Base-by-base conservation (phyloP, 2,113 vertebrate genomes). In the Zosterops japonicus region DNA sequence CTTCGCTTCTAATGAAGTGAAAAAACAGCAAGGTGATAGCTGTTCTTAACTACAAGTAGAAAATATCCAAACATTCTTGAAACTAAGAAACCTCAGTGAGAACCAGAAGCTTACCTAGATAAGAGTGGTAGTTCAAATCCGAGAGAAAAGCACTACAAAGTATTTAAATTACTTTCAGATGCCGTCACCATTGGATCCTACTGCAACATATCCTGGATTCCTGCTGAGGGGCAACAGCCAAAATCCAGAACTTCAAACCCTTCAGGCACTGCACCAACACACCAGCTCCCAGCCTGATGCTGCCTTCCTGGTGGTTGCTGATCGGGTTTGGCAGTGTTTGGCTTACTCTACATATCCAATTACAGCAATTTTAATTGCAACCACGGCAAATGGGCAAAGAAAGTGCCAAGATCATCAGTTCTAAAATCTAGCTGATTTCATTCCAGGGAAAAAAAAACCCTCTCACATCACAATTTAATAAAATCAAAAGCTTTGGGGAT, bases 61-160 rank as follows among this genome's bases (percentile, higher is more conserved):
- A 59, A 42, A 9, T 1, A 6, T 4, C 11, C 22, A 15, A 22
- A 4, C 4, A 0, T 3, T 36, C 20, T 2, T 31, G 4, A 6
- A 52, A 39, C 10, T 0, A 3, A 18, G 9, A 20, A 11, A 16
- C 5, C 36, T 24, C 24, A 3, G 5, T 3, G 47, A 63, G 14
- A 27, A 5, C 14, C 17, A 31, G 53, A 9, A 14, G 4, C 33
- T 19, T 15, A n/a, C 16, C 16, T 13, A 9, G 20, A 1, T 7
- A 6, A 15, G 47, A 41, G 3, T 1, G 14, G 6, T 2, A 2
- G 17, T 8, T 53, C 23, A 4, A 7, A 23, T 3, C n/a, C 9
- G 6, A 35, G 29, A 35, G 14, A 15, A n/a, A 9, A 44, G 21
- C 55, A 23, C 15, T 0, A 24, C 31, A 1, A 17, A 35, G 5